A percentile compares a stretch with the other conserved stretches of the same genome.
Evolutionary conservation across 2,888 invertebrate species (phyloP).

Genomic region (Trachelus troglodyta): DNA sequence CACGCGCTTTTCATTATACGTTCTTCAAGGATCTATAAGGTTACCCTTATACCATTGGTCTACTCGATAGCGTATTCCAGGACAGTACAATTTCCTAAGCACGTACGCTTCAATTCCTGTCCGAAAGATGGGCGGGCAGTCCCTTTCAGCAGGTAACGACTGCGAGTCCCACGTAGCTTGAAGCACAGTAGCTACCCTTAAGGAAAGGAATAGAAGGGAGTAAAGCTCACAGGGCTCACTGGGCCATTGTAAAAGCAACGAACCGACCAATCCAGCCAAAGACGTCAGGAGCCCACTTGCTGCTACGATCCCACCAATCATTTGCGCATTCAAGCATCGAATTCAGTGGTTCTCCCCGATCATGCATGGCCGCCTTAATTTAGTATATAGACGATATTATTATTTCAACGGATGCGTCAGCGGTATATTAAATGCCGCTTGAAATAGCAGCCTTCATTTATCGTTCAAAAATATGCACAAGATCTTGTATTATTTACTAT

Average conservation of each 20-base stretch:
- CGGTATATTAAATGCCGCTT: neutral
- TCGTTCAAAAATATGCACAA: neutral
- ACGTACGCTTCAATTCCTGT: conserved; percentile 4
- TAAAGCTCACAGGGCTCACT: conserved; percentile 29
- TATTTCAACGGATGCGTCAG: neutral
- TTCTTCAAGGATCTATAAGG: neutral
- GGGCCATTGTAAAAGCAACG: conserved; percentile 43
- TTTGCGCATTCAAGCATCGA: conserved; percentile 42
- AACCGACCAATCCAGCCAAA: conserved; percentile 34
- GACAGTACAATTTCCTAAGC: neutral
- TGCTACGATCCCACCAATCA: conserved; percentile 42
- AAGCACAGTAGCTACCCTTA: neutral
- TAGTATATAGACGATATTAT: neutral
- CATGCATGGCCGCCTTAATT: neutral
- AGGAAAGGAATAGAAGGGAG: neutral
- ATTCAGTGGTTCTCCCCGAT: conserved; percentile 38
- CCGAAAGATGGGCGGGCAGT: neutral
- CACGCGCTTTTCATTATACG: neutral
- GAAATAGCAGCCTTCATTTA: neutral
- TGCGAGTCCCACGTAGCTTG: neutral
- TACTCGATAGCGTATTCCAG: neutral
- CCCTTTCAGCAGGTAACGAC: neutral
- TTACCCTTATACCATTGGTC: neutral
- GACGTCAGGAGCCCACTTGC: conserved; percentile 19
- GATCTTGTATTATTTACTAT: neutral